phyloP scores from a whole-genome alignment of 2,888 invertebrate species.

The Hermaeophaga mercurialis region DNA sequence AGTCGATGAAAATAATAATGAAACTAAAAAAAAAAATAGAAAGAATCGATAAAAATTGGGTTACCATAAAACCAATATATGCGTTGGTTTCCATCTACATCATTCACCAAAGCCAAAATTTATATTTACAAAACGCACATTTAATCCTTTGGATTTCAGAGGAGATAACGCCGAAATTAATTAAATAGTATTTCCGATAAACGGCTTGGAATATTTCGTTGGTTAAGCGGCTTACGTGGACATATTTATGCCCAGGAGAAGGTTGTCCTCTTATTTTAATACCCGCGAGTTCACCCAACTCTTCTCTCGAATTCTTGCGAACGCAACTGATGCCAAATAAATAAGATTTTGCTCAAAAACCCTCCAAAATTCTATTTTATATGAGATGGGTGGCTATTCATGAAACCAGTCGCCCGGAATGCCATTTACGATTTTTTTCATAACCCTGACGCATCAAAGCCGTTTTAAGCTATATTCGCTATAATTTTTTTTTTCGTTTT shows the following conservation, averaged over 20 bases:
- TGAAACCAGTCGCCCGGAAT: slow-evolving; percentile 18
- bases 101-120: slow-evolving; percentile 34
- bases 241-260: slow-evolving; percentile 39
- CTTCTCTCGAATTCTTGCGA: slow-evolving; percentile 31
- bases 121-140: slow-evolving; percentile 43
- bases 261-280: slow-evolving; percentile 37
- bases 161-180: slow-evolving; percentile 49
- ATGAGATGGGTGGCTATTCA: slow-evolving; percentile 13
- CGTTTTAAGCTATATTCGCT: too few species aligned
- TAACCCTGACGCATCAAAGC: too few species aligned
- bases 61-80: too few species aligned
- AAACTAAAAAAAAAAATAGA: too few species aligned
- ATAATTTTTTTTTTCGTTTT: too few species aligned
- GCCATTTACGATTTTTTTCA: neutral
- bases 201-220: slow-evolving; percentile 41
- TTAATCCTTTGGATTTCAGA: slow-evolving; percentile 46
- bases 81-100: too few species aligned
- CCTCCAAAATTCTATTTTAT: slow-evolving; percentile 29
- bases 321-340: slow-evolving; percentile 33
- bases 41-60: too few species aligned
- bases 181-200: slow-evolving; percentile 48
- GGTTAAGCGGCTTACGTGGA: slow-evolving; percentile 38
- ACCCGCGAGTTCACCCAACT: slow-evolving; percentile 30
- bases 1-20: too few species aligned
- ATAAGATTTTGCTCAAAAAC: slow-evolving; percentile 35